A percentile compares a stretch with the other conserved stretches of the same genome.
Conservation (phyloP, 1,140 invertebrate species). For the Lepidurus couesii region DNA sequence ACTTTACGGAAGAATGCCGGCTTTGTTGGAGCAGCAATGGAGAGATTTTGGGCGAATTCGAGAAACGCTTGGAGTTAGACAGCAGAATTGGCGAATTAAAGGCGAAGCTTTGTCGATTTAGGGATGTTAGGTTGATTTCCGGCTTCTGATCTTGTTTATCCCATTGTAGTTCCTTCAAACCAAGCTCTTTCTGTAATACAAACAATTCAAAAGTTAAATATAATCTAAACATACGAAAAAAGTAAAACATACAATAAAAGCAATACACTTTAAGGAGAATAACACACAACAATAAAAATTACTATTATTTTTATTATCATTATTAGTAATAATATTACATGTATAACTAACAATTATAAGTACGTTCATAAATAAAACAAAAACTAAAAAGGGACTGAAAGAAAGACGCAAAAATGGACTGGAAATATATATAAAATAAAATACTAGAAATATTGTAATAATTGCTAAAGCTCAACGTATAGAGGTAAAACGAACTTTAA, state of each 20-base stretch:
- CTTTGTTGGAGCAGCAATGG: background rate
- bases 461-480: background rate
- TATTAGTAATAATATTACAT: no score
- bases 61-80: background rate
- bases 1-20: background rate
- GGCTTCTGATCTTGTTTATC: slow-evolving; percentile 26
- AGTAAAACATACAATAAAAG: background rate
- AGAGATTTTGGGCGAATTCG: background rate
- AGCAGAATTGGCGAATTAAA: background rate
- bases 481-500: slow-evolving; percentile 46
- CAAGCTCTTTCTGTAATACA: slow-evolving; percentile 49
- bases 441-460: no score
- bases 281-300: no score
- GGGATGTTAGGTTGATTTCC: background rate
- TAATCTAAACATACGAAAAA: slow-evolving; percentile 28
- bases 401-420: no score
- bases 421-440: no score
- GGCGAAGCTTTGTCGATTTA: background rate
- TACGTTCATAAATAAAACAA: no score
- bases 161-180: slow-evolving; percentile 48
- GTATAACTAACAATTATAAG: no score
- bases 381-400: no score
- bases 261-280: no score
- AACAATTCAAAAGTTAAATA: slow-evolving; percentile 25
- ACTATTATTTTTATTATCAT: no score